Conservation (phyloP, 2,888 invertebrate species). For the Eubasilissa splendida region DNA sequence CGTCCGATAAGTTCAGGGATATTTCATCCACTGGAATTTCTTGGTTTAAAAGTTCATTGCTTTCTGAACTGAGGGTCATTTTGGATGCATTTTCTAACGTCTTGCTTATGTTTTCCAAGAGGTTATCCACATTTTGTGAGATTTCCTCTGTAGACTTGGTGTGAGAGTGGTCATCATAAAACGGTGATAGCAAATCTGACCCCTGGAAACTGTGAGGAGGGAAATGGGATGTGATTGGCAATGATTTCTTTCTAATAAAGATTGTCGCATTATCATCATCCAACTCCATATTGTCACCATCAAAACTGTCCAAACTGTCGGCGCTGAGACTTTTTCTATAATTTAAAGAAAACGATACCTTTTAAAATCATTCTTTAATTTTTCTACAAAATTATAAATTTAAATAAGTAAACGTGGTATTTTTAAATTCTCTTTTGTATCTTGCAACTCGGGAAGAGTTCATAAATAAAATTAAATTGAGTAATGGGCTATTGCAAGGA, state of each 20-base stretch:
- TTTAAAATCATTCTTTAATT: too few relatives aligned
- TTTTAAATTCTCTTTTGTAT: too few relatives aligned
- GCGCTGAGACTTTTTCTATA: constrained; percentile 70
- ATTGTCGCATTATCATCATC: constrained; percentile 39
- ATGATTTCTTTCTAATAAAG: not conserved
- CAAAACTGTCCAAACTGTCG: constrained; percentile 67
- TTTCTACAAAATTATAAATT: too few relatives aligned
- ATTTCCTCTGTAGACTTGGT: constrained; percentile 55
- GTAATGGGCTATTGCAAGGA: too few relatives aligned
- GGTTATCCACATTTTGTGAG: constrained; percentile 55
- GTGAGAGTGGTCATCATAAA: constrained; percentile 52
- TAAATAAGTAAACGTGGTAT: too few relatives aligned
- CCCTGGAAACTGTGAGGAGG: constrained; percentile 22
- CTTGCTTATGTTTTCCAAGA: constrained; percentile 53
- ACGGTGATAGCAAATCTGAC: constrained; percentile 47
- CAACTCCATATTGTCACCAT: constrained; percentile 51
- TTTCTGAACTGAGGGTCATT: constrained; percentile 48
- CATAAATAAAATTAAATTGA: too few relatives aligned
- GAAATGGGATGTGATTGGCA: constrained; percentile 3
- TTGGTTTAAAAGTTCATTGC: constrained; percentile 31
- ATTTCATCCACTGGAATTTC: constrained; percentile 39
- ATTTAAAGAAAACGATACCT: constrained; percentile 39
- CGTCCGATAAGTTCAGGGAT: constrained; percentile 47
- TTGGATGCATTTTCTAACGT: constrained; percentile 56
- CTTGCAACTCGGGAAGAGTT: too few relatives aligned